phyloP scores from a whole-genome alignment of 2,888 invertebrate species.

The Trissoscelio sp. region DNA sequence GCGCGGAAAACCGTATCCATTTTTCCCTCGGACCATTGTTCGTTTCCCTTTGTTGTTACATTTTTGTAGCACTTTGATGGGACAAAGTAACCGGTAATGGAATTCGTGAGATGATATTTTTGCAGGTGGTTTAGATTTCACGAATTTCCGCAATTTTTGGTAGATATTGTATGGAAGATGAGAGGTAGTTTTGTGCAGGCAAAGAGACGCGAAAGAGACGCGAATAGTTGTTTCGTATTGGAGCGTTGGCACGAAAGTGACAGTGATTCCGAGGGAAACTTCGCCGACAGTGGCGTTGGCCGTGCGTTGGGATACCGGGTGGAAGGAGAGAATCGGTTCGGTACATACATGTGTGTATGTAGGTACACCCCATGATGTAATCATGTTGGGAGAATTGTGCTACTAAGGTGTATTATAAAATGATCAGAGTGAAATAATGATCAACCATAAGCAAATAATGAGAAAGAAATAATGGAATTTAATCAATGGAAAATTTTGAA shows the following conservation, averaged over 20 bases:
- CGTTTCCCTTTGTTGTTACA: too few species aligned
- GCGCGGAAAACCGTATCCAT: neutral
- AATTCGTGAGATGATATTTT: too few species aligned
- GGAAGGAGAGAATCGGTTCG: constrained; percentile 76
- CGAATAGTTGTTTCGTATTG: constrained; percentile 76
- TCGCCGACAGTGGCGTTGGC: constrained; percentile 58
- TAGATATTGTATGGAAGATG: neutral
- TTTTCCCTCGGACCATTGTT: neutral
- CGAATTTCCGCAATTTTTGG: too few species aligned
- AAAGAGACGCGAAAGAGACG: constrained; percentile 13
- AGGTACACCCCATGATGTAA: constrained; percentile 70
- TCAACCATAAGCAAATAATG: too few species aligned
- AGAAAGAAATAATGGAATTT: too few species aligned
- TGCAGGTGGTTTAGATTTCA: too few species aligned
- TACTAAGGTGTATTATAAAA: neutral
- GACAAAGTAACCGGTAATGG: too few species aligned
- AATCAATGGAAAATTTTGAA: too few species aligned
- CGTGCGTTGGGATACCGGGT: constrained; percentile 57
- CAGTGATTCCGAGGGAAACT: constrained; percentile 79
- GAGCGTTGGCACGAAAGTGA: constrained; percentile 82
- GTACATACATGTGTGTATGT: constrained; percentile 34
- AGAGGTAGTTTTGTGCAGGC: neutral
- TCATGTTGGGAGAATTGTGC: neutral
- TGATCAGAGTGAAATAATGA: too few species aligned
- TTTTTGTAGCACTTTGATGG: too few species aligned